A percentile compares a stretch with the other conserved stretches of the same genome.
phyloP scores from a whole-genome alignment of 2,113 vertebrate genomes.

The Drymodes brunneopygia region DNA sequence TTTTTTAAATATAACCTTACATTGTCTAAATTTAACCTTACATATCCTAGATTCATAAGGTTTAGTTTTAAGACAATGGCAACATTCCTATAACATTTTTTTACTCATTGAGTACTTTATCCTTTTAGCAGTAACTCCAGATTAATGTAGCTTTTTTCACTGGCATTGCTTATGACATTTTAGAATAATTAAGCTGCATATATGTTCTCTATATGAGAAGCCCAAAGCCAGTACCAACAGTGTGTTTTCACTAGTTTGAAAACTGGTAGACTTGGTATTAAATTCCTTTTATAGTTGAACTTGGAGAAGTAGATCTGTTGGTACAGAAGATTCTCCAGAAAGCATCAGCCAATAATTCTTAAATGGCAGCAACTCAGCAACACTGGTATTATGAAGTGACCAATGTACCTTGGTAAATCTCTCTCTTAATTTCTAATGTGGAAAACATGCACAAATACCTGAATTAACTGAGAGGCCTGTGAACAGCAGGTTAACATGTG shows the following conservation, averaged over 20 bases:
- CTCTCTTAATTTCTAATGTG: background rate
- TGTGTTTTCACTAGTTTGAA: background rate
- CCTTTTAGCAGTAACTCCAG: background rate
- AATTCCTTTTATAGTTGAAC: background rate
- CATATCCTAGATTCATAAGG: background rate
- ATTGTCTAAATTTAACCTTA: background rate
- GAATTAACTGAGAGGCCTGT: background rate
- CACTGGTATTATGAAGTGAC: background rate
- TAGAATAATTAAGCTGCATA: background rate
- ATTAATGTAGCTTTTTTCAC: background rate
- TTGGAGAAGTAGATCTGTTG: background rate
- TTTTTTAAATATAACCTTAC: background rate
- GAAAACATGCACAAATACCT: background rate
- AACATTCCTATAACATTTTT: background rate
- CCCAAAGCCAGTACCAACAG: background rate
- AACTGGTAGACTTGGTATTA: background rate
- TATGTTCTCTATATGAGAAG: background rate
- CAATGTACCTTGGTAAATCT: background rate
- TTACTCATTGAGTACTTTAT: background rate
- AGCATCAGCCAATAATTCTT: background rate
- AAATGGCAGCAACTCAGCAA: background rate
- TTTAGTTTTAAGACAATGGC: background rate
- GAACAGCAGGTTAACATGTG: background rate
- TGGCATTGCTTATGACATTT: fast-evolving
- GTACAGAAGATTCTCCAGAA: background rate